phyloP scores from a whole-genome alignment of 2,888 invertebrate species.

The Pandemis heparana region DNA sequence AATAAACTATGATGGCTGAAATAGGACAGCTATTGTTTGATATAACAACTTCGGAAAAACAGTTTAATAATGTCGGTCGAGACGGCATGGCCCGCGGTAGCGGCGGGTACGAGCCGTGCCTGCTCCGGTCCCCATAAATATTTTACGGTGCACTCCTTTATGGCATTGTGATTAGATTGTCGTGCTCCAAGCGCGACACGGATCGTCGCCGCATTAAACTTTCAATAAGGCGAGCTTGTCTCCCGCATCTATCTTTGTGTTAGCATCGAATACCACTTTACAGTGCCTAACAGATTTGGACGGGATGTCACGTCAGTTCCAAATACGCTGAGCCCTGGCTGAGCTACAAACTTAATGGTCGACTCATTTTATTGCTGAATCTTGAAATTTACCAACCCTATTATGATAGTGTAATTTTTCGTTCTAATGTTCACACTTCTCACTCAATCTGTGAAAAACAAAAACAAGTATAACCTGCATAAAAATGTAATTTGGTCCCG shows the following conservation, averaged over 20 bases:
- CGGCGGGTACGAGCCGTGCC: constrained; percentile 70
- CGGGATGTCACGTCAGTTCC: neutral
- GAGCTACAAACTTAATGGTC: neutral
- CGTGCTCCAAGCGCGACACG: constrained; percentile 64
- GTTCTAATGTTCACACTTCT: neutral
- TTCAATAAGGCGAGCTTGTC: constrained; percentile 64
- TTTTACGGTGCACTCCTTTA: constrained; percentile 78
- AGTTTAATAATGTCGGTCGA: constrained; percentile 41
- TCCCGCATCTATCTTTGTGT: constrained; percentile 55
- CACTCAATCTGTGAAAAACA: neutral
- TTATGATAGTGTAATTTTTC: neutral
- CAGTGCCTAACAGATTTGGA: constrained; percentile 39
- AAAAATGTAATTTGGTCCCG: constrained; percentile 25
- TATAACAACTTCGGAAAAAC: constrained; percentile 30
- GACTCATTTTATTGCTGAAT: neutral
- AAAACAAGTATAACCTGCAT: constrained; percentile 9
- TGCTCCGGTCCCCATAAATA: constrained; percentile 74
- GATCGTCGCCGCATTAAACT: constrained; percentile 72
- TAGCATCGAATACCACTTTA: constrained; percentile 49
- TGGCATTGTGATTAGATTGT: constrained; percentile 77
- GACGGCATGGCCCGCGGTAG: constrained; percentile 43
- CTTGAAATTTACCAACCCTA: neutral
- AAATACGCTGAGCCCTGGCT: constrained; percentile 3
- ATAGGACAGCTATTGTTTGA: constrained; percentile 11
- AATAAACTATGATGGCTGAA: neutral